A percentile compares a stretch with the other conserved stretches of the same genome.
Conservation (phyloP, 2,797 vertebrate species). For the Neostethus bicornis region DNA sequence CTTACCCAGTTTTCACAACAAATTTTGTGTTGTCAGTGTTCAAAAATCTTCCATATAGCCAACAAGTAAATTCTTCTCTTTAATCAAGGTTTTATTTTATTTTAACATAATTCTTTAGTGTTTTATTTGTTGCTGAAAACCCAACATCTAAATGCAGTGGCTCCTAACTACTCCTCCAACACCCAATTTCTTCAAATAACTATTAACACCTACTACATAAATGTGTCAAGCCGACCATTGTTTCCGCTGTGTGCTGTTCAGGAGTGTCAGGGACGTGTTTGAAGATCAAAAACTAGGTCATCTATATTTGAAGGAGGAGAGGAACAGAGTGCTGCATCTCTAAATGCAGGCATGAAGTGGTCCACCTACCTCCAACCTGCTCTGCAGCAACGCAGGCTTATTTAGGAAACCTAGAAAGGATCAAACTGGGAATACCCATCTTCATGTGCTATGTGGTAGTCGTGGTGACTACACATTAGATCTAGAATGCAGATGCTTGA, state of each 20-base stretch:
- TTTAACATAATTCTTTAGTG: background rate
- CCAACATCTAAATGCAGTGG: slow-evolving; percentile 1
- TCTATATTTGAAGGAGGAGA: slow-evolving; percentile 68
- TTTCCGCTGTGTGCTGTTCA: slow-evolving; percentile 37
- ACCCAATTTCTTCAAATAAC: slow-evolving; percentile 10
- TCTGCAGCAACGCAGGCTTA: slow-evolving; percentile 32
- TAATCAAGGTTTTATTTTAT: background rate
- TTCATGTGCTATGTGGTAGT: slow-evolving; percentile 4
- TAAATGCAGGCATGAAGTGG: slow-evolving; percentile 44
- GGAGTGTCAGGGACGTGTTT: slow-evolving; percentile 53
- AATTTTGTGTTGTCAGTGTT: too few relatives aligned
- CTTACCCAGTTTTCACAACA: too few relatives aligned
- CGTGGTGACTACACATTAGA: background rate
- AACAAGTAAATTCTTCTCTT: background rate
- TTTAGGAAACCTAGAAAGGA: slow-evolving; percentile 29
- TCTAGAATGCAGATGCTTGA: slow-evolving; percentile 13
- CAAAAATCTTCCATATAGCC: too few relatives aligned
- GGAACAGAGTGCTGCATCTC: slow-evolving; percentile 56
- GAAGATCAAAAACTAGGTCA: slow-evolving; percentile 73
- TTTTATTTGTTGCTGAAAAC: too few relatives aligned
- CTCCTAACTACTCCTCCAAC: slow-evolving; percentile 1
- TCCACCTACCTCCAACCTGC: slow-evolving; percentile 38
- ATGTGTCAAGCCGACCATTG: slow-evolving; percentile 11
- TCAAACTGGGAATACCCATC: slow-evolving; percentile 23
- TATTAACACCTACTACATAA: slow-evolving; percentile 5